Evolutionary conservation across 1,140 invertebrate species (phyloP), one percentile per base, ranked within the genome.

Genomic region (Anthonomus grandis): DNA sequence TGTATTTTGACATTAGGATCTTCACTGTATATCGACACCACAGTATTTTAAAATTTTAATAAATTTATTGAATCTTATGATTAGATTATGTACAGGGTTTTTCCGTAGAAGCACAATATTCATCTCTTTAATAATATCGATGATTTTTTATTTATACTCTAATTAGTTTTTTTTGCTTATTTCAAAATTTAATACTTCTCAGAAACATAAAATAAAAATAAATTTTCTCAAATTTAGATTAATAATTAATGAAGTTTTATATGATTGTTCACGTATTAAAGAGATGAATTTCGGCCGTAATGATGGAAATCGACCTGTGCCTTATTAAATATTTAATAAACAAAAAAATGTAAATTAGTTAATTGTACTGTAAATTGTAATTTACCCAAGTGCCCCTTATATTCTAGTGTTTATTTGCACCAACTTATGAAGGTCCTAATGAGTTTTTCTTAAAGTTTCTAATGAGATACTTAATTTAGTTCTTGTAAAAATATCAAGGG

Each of bases 341-440:
- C 19, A 42, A 55, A 34, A 42, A 56, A 50, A 27, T 50, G 46
- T 50, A 57, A 50, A 57, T 57, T 57, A 57, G 46, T 57, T 56
- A 50, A 37, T 49, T 50, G 50, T 46, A 47, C 23, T 57, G 46
- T 57, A 57, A 49, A 57, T 57, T 57, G 55, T 57, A 57, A 57
- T 57, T 57, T 57, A 50, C 55, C 55, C 55, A 57, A 57, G 55
- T 57, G 55, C 23, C 55, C 55, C 47, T 57, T 57, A 49, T 50
- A 49, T 57, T 41, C 45, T 48, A 49, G 46, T 36, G 49, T 44
- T 41, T 42, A 50, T 41, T 39, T 21, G 18, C 27, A 39, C 12
- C 8, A 8, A 45, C 42, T 9, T 4, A 25, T 17, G 55, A 50
- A 50, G 55, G 42, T 57, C 55, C 55, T 57, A 57, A 57, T 57